Evolutionary conservation across 2,888 invertebrate species (phyloP).

Genomic region (Leptinotarsa juncta): DNA sequence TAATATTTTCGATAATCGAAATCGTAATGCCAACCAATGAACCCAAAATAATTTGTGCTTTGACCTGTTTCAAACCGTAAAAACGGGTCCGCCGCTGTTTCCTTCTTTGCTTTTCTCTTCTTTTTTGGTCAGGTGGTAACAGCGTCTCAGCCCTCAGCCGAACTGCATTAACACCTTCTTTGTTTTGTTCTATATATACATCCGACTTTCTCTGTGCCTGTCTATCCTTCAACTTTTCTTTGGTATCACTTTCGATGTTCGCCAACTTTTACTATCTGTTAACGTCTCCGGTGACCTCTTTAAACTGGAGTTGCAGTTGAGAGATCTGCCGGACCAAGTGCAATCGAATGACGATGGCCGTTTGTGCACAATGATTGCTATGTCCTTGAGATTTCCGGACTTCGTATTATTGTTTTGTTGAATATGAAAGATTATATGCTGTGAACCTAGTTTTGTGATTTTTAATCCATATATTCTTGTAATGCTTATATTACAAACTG

Average conservation of each 20-base stretch:
- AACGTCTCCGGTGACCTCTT: slow-evolving; percentile 46
- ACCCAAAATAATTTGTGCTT: too few species aligned
- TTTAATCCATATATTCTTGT: too few species aligned
- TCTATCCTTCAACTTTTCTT: slow-evolving; percentile 57
- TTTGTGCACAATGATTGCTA: neutral
- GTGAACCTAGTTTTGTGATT: neutral
- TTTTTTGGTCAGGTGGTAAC: slow-evolving; percentile 11
- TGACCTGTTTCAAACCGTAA: neutral
- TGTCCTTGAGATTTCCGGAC: neutral
- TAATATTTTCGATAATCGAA: too few species aligned
- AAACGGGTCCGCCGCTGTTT: neutral
- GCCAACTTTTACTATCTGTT: slow-evolving; percentile 49
- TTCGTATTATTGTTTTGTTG: neutral
- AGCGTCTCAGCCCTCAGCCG: slow-evolving; percentile 11
- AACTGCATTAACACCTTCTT: slow-evolving; percentile 51
- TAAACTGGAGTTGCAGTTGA: neutral
- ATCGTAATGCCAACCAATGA: too few species aligned
- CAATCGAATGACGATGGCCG: neutral
- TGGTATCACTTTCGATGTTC: slow-evolving; percentile 45
- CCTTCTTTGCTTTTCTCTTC: slow-evolving; percentile 1
- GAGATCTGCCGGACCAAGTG: neutral
- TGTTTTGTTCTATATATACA: slow-evolving; percentile 65
- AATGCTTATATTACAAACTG: too few species aligned
- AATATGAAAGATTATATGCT: neutral
- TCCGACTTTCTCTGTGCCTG: slow-evolving; percentile 59